Base-by-base conservation (phyloP, 2,888 invertebrate genomes). In the Athalia cordata region DNA sequence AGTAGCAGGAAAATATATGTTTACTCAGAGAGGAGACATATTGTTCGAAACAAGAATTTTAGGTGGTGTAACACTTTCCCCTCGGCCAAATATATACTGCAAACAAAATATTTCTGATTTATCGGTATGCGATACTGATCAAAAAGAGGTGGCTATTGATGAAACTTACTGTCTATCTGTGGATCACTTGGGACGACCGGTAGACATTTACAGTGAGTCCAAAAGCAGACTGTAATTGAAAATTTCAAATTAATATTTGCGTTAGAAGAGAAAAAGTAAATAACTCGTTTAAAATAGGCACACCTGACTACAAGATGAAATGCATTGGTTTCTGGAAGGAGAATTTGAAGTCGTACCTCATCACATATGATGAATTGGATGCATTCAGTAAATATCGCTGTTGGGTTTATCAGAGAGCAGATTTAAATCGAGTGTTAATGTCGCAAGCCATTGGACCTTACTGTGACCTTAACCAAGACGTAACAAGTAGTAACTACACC, bases 271-370 rank as follows among this genome's bases (percentile, higher is more conserved):
- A 59, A 5, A 59, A 59, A n/a, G 4, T 59, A n/a, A 49, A 5
- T 66, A 61, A 43, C 49, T 72, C 57, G 29, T 7, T 61, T 3
- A 4, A 8, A 85, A 80, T 84, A 93, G 95, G 94, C 93, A 96
- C 97, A 88, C 97, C 98, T 1, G 99, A 99, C 92, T 98, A 98
- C 87, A 95, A 94, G 89, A 95, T 99, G 95, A 97, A 97, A 88
- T 99, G 99, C 88, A 97, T 99, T 84, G 99, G 98, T 0, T 99
- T 94, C 90, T 99, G 98, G 98, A 98, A 98, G 90, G 99, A 99
- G 89, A 99, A 99, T 92, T 93, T 99, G 57, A 97, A 96, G 89
- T 99, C 99, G 0, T 99, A 99, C 90, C 91, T 99, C 64, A 96
- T 99, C 78, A 99, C 99, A 0, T 98, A 96, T 89, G 99, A 99